These are phyloP conservation scores for Drosophila baimaii DNA, from an alignment of 1,140 invertebrate genomes.

Conservation along the genomic window DNA sequence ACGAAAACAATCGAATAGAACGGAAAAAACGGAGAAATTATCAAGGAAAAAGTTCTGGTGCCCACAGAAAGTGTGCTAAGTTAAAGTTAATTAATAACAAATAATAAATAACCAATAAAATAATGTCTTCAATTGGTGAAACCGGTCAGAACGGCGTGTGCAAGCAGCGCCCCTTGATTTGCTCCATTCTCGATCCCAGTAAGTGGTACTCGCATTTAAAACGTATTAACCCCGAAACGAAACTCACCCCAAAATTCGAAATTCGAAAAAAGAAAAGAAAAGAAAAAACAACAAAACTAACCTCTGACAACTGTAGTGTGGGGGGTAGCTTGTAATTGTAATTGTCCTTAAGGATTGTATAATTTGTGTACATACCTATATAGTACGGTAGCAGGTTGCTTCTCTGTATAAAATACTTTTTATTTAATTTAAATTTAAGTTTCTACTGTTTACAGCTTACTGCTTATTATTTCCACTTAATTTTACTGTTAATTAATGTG, in stretches of 20 bases:
- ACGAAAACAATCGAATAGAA: conserved; percentile 46
- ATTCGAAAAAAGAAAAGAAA: conserved; percentile 3
- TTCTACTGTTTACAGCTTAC: not conserved
- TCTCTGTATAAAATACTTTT: not conserved
- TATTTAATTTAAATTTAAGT: not conserved
- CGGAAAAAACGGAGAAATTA: conserved; percentile 28
- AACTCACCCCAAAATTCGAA: conserved; percentile 45
- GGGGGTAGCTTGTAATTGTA: conserved; percentile 19
- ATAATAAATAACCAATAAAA: conserved; percentile 29
- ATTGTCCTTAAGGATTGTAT: conserved; percentile 51
- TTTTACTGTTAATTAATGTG: conserved; percentile 3
- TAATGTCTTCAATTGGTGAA: conserved; percentile 70
- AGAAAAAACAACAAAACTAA: conserved; percentile 67
- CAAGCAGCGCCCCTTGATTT: conserved; percentile 81
- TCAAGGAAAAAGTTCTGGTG: conserved; percentile 28
- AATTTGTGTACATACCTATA: conserved; percentile 32
- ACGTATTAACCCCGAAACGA: conserved; percentile 29
- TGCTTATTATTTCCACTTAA: conserved; percentile 6
- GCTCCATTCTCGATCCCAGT: conserved; percentile 83
- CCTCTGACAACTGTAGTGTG: conserved; percentile 58
- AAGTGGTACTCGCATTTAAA: conserved; percentile 57
- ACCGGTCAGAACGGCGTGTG: conserved; percentile 78
- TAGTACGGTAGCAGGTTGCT: not conserved
- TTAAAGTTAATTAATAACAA: conserved; percentile 14
- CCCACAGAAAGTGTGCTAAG: conserved; percentile 23